phyloP scores from a whole-genome alignment of 2,888 invertebrate genomes.

The Perizoma affinitatum region DNA sequence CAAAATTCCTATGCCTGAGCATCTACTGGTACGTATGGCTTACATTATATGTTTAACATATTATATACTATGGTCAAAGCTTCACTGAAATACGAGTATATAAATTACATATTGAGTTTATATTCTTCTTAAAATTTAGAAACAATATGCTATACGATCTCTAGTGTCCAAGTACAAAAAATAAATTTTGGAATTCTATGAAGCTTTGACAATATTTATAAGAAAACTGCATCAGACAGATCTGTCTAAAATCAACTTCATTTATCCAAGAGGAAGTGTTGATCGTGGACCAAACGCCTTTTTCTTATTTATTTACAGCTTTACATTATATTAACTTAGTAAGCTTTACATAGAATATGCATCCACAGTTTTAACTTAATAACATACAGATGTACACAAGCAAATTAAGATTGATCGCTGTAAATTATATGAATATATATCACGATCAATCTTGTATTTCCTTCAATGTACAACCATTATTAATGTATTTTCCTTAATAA shows the following conservation, averaged over 20 bases:
- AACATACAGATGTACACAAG: slow-evolving; percentile 59
- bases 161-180: too few species aligned
- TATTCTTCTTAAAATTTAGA: too few species aligned
- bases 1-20: slow-evolving; percentile 14
- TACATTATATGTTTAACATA: slow-evolving; percentile 21
- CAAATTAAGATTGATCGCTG: slow-evolving; percentile 40
- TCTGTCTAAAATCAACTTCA: slow-evolving; percentile 31
- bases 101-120: too few species aligned
- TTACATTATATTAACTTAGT: slow-evolving; percentile 45
- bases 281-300: slow-evolving; percentile 25
- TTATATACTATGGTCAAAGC: slow-evolving; percentile 10
- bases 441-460: slow-evolving; percentile 52
- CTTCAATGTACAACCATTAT: slow-evolving; percentile 57
- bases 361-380: slow-evolving; percentile 59
- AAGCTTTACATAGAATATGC: slow-evolving; percentile 54
- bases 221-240: slow-evolving; percentile 20
- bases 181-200: slow-evolving; percentile 5
- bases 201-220: slow-evolving; percentile 26
- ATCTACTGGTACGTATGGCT: slow-evolving; percentile 29
- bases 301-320: slow-evolving; percentile 35
- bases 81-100: slow-evolving; percentile 12
- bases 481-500: slow-evolving; percentile 59
- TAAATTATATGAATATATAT: slow-evolving; percentile 1
- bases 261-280: background rate
- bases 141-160: too few species aligned